phyloP scores from a whole-genome alignment of 2,113 vertebrate species.

The Dinomys branickii region DNA sequence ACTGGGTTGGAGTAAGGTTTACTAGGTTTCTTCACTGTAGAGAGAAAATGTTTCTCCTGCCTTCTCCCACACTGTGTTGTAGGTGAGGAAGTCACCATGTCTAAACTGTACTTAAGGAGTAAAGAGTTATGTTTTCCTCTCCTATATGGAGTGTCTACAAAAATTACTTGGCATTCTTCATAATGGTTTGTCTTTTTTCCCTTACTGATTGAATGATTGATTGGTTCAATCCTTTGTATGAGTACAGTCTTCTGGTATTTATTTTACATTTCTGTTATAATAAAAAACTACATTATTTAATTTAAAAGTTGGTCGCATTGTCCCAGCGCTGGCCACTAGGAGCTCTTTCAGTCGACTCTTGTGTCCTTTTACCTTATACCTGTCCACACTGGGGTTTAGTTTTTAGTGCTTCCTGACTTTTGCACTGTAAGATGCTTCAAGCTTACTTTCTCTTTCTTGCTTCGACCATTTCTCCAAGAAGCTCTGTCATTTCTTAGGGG shows the following conservation, averaged over 20 bases:
- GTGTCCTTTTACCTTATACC: neutral
- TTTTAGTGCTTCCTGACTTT: neutral
- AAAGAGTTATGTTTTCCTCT: neutral
- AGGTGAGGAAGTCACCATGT: neutral
- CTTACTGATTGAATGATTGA: neutral
- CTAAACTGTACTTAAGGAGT: neutral
- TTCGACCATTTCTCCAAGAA: neutral
- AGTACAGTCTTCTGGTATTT: neutral
- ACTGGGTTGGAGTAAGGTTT: neutral
- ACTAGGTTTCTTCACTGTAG: neutral
- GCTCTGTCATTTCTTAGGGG: neutral
- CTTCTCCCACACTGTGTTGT: neutral
- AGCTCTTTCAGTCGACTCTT: neutral
- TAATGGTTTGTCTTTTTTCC: neutral
- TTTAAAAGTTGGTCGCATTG: neutral
- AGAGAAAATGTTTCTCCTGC: neutral
- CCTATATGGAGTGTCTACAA: neutral
- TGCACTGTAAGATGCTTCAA: neutral
- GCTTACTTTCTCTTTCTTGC: neutral
- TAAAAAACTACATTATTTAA: neutral
- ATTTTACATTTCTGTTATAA: neutral
- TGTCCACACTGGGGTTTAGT: neutral
- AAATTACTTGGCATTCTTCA: neutral
- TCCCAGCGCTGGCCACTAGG: neutral
- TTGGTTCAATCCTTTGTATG: neutral